Conservation (phyloP, 2,797 vertebrate genomes). For the Sebastes minor region DNA sequence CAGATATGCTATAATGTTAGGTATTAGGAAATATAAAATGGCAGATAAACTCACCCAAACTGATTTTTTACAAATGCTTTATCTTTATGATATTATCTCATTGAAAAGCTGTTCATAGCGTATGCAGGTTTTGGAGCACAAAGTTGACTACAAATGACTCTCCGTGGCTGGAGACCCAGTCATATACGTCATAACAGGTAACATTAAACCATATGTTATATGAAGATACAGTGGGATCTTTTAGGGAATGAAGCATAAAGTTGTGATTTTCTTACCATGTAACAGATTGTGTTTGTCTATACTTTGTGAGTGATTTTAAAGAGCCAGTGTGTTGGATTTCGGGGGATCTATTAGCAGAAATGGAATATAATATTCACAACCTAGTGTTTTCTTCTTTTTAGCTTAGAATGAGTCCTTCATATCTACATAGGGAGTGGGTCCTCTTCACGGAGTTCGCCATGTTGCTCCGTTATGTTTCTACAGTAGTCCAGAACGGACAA, state of each 20-base stretch:
- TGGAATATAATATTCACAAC: too few species aligned
- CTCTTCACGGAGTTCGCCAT: too few species aligned
- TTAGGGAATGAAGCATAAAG: background rate
- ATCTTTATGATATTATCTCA: background rate
- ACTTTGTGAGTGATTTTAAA: background rate
- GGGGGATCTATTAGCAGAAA: too few species aligned
- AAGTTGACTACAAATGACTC: background rate
- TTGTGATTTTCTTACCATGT: background rate
- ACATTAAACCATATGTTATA: background rate
- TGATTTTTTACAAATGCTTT: background rate
- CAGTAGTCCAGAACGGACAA: too few species aligned
- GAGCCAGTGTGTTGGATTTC: background rate
- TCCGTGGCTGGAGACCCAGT: background rate
- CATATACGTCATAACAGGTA: background rate
- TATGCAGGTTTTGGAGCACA: background rate
- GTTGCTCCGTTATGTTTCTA: too few species aligned
- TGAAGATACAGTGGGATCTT: background rate
- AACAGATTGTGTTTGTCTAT: background rate
- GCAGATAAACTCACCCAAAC: background rate
- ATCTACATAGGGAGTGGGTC: too few species aligned
- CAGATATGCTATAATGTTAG: slow-evolving; percentile 10
- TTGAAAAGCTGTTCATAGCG: background rate
- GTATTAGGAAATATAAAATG: background rate
- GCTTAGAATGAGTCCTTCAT: too few species aligned
- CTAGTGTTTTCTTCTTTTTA: too few species aligned